Base-by-base conservation (phyloP, 2,888 invertebrate genomes). In the Torymus tubicola region DNA sequence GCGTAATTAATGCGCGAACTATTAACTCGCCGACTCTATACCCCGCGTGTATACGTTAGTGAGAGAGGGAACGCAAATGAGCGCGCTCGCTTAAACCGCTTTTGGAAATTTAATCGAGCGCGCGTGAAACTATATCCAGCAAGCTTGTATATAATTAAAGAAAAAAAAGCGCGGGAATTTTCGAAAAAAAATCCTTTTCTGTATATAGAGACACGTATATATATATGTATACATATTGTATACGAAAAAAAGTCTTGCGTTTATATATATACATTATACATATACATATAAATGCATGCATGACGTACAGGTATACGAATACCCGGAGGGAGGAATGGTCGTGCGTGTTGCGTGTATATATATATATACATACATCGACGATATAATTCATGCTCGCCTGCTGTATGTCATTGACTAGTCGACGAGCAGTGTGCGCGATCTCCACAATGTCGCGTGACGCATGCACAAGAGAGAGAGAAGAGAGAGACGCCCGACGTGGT, bases 341-440 rank as follows among this genome's bases (percentile, higher is more conserved):
- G 61, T 73, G 71, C 60, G 65, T 60, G 73, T 68, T 60, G 58
- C 72, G 57, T 18, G 11, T 24, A 63, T 14, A 24, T 11, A 63
- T 24, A 63, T 24, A 63, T 24, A 63, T 18, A 31, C 10, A 31
- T 55, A 78, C 78, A 79, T 60, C 71, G 68, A 76, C 72, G 80
- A 77, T 71, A 74, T 81, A 81, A 81, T 81, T 81, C 69, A 74
- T 65, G 78, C 78, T 76, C 69, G 76, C 65, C 61, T 61, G 80
- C 69, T 76, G 72, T 80, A 77, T 75, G 83, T 85, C 84, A 82
- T 83, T 84, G 83, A 79, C 84, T 81, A 83, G 83, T 82, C 83
- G 81, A 80, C 84, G 82, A 82, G 76, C 31, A 31, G 31, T 8
- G 31, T 31, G 31, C 31, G 31, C 81, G 83, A 84, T 83, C 77